Evolutionary conservation across 2,113 vertebrate genomes (phyloP).

Genomic region (Struthidea cinerea): DNA sequence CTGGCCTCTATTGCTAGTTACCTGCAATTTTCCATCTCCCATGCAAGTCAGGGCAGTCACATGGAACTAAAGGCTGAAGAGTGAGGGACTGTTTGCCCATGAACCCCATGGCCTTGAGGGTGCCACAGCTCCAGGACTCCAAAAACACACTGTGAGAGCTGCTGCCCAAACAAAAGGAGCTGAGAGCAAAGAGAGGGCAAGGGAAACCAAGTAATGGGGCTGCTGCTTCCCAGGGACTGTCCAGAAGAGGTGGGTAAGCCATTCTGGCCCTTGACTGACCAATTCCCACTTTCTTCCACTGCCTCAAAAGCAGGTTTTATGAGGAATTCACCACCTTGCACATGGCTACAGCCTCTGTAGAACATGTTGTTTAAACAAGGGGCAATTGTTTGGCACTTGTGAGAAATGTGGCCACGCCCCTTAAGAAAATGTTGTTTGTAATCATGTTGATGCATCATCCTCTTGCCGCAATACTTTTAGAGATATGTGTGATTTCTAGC

Average conservation of each 20-base stretch:
- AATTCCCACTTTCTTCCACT: not conserved
- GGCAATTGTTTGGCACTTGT: not conserved
- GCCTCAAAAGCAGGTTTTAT: accelerated
- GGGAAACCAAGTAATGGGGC: not conserved
- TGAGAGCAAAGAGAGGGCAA: not conserved
- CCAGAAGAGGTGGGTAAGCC: not conserved
- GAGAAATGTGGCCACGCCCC: not conserved
- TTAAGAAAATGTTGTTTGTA: not conserved
- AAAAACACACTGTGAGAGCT: not conserved
- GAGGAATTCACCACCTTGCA: not conserved
- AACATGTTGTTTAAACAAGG: not conserved
- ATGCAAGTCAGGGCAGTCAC: not conserved
- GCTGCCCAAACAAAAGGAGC: not conserved
- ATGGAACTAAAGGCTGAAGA: not conserved
- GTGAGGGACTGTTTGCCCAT: not conserved
- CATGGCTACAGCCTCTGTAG: not conserved
- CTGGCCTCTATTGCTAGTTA: conserved; percentile 53
- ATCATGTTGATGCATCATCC: not conserved
- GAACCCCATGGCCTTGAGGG: not conserved
- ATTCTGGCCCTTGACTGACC: accelerated
- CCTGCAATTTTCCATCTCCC: conserved; percentile 35
- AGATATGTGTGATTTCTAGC: not conserved
- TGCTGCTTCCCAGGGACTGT: not conserved
- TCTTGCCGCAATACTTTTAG: conserved; percentile 1
- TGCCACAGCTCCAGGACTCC: not conserved